Evolutionary conservation across 2,888 invertebrate species (phyloP).

Genomic region (Conus canariensis): DNA sequence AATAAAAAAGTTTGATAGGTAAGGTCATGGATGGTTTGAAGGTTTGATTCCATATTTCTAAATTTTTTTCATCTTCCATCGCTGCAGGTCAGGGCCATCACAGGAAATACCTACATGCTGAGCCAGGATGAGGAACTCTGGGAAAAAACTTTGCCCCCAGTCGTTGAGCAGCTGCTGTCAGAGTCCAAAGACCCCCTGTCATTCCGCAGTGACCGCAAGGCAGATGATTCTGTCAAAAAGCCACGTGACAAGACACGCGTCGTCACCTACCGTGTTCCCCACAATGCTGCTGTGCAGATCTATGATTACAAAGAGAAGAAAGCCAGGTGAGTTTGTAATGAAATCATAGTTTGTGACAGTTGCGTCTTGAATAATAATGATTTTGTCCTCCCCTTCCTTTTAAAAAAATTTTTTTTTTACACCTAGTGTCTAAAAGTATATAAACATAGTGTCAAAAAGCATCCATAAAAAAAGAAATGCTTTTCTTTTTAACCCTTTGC

Average conservation of each 20-base stretch:
- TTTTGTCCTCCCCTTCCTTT: not conserved
- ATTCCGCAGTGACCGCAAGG: slow-evolving; percentile 75
- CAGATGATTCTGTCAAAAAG: slow-evolving; percentile 27
- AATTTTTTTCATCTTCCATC: not conserved
- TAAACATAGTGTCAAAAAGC: too few relatives aligned
- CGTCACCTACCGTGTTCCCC: slow-evolving; percentile 80
- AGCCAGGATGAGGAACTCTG: slow-evolving; percentile 80
- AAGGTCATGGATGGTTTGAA: too few relatives aligned
- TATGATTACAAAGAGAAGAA: slow-evolving; percentile 81
- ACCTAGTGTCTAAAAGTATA: too few relatives aligned
- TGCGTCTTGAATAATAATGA: too few relatives aligned
- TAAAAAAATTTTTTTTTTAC: too few relatives aligned
- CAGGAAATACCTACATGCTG: slow-evolving; percentile 81
- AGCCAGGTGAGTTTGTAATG: slow-evolving; percentile 72
- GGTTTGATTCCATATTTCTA: too few relatives aligned
- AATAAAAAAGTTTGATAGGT: too few relatives aligned
- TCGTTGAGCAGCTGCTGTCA: slow-evolving; percentile 76
- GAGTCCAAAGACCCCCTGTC: slow-evolving; percentile 78
- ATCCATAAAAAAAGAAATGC: too few relatives aligned
- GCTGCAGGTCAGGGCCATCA: slow-evolving; percentile 77
- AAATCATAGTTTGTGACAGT: too few relatives aligned
- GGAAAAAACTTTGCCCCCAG: slow-evolving; percentile 77
- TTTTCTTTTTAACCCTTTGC: too few relatives aligned
- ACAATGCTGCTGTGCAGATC: slow-evolving; percentile 81
- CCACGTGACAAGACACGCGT: slow-evolving; percentile 77